A percentile compares a stretch with the other conserved stretches of the same genome.
Conservation (phyloP, 2,888 invertebrate species). For the Leistus spinibarbis region DNA sequence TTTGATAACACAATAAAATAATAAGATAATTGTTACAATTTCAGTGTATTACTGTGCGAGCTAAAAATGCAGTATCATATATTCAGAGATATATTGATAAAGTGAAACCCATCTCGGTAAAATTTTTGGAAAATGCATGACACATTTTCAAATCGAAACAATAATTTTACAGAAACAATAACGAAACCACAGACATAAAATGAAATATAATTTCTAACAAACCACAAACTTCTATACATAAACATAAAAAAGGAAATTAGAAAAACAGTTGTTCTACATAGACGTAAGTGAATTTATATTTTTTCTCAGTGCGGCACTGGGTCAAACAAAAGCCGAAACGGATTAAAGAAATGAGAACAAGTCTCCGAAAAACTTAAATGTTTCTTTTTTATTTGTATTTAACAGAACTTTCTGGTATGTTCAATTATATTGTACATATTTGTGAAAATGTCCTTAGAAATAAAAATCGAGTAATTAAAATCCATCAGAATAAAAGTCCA, state of each 20-base stretch:
- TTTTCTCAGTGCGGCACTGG: neutral
- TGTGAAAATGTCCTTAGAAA: neutral
- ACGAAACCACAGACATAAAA: neutral
- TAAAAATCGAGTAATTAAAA: too few species aligned
- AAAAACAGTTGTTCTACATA: neutral
- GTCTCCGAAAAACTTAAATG: neutral
- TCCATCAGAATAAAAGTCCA: too few species aligned
- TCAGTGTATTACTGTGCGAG: too few species aligned
- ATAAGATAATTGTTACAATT: too few species aligned
- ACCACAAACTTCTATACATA: neutral
- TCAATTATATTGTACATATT: neutral
- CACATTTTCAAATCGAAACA: neutral
- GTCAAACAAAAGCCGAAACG: slow-evolving; percentile 8
- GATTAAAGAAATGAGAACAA: slow-evolving; percentile 15
- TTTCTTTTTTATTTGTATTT: slow-evolving; percentile 18
- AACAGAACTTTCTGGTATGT: neutral
- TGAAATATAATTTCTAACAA: neutral
- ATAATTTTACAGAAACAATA: neutral
- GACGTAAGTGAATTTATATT: neutral
- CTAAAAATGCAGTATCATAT: too few species aligned
- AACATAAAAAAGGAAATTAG: neutral
- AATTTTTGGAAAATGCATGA: neutral
- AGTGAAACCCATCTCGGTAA: too few species aligned
- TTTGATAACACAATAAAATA: too few species aligned
- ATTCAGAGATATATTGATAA: too few species aligned